These are phyloP conservation scores for Crypturellus undulatus DNA, from an alignment of 2,113 vertebrate genomes.

Conservation along the genomic window DNA sequence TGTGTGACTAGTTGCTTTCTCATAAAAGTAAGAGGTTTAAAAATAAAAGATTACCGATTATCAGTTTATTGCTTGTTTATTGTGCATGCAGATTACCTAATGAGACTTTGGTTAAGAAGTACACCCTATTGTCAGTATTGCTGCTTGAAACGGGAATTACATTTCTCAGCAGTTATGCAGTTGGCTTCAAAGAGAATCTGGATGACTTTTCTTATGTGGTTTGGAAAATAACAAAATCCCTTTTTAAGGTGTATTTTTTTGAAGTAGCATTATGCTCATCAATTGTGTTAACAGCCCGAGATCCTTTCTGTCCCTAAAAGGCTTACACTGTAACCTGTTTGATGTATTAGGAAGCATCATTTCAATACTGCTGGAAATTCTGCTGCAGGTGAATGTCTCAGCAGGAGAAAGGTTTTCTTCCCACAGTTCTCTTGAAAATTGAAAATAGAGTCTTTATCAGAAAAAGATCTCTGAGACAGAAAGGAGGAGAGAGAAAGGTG, in stretches of 20 bases:
- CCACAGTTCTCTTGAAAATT: slow-evolving; percentile 26
- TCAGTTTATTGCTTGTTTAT: background rate
- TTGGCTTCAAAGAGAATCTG: background rate
- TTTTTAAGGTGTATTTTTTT: background rate
- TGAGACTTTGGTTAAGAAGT: background rate
- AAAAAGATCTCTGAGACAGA: background rate
- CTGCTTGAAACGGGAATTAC: background rate
- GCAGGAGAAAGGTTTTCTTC: slow-evolving; percentile 18
- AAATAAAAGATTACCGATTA: background rate
- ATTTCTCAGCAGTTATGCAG: background rate
- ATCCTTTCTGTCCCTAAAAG: background rate
- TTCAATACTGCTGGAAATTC: background rate
- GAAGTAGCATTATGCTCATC: background rate
- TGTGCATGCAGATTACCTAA: background rate
- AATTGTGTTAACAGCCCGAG: background rate
- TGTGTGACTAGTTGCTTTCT: background rate
- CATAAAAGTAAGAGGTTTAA: background rate
- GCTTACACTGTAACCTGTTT: background rate
- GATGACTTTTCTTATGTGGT: background rate
- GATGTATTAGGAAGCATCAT: background rate
- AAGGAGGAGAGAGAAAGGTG: background rate
- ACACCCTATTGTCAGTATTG: background rate
- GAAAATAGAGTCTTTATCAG: background rate
- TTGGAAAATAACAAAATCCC: background rate
- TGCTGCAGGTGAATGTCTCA: slow-evolving; percentile 20